These are phyloP conservation scores for Drosophila borealis DNA, from an alignment of 2,888 invertebrate genomes.

Conservation along the genomic window DNA sequence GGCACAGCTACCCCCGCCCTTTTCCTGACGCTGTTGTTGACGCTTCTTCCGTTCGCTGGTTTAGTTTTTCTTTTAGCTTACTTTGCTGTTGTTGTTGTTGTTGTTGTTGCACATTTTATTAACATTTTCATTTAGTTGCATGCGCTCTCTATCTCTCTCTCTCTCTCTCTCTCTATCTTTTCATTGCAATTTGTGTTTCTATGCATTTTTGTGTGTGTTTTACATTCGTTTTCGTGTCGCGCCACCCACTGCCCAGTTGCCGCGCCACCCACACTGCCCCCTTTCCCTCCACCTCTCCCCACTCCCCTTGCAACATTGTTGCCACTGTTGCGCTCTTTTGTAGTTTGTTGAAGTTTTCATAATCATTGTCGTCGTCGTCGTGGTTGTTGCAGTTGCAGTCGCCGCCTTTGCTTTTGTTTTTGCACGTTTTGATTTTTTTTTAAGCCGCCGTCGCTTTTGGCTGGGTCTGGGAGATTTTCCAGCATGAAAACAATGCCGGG, in stretches of 20 bases:
- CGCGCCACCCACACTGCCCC: background rate
- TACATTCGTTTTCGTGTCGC: constrained; percentile 76
- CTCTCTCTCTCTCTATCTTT: constrained; percentile 35
- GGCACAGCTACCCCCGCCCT: background rate
- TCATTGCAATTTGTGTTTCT: constrained; percentile 79
- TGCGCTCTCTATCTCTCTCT: constrained; percentile 30
- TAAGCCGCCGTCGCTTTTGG: constrained; percentile 56
- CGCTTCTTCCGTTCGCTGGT: constrained; percentile 76
- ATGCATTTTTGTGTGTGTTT: constrained; percentile 81
- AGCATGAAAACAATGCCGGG: constrained; percentile 81
- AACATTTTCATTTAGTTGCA: constrained; percentile 76
- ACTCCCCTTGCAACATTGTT: constrained; percentile 44
- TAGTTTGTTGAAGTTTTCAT: constrained; percentile 76
- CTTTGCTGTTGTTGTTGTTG: constrained; percentile 48
- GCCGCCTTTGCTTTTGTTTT: constrained; percentile 53
- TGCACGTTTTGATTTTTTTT: constrained; percentile 27
- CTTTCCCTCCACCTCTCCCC: background rate
- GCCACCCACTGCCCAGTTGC: constrained; percentile 34
- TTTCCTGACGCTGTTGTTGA: constrained; percentile 59
- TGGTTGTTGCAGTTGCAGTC: constrained; percentile 29
- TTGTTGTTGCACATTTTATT: constrained; percentile 69
- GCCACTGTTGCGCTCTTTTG: constrained; percentile 75
- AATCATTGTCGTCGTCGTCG: constrained; percentile 61
- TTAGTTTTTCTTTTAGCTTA: constrained; percentile 77
- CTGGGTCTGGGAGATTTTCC: constrained; percentile 70